Base-by-base conservation (phyloP, 2,113 vertebrate genomes). In the Trogon melanurus region DNA sequence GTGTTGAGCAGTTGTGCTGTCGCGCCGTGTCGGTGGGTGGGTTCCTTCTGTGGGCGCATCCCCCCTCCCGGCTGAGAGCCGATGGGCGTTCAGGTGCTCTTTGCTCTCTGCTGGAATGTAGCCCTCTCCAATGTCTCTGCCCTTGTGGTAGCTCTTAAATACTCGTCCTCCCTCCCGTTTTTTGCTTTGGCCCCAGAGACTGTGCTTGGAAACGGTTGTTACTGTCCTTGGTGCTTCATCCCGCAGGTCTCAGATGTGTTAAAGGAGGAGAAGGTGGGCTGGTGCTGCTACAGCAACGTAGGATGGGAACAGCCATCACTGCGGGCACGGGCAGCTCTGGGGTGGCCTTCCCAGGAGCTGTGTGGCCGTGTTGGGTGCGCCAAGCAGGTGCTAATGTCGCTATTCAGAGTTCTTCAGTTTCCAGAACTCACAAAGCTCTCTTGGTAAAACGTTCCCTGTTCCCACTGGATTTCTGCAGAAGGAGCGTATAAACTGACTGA, bases 381-480 rank as follows among this genome's bases (percentile, higher is more conserved):
- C 41, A 32, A 53, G 47, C 47, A 62, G 64, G 53, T 60, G 29
- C 56, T 62, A 16, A 64, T 34, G 44, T 16, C 0, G 0, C 38
- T 80, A 15, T 83, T 85, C 3, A n/a, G 9, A 88, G 80, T 9
- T 79, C 41, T 92, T 25, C 76, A 76, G 30, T 78, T 86, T 38
- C 65, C 71, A 53, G 91, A 94, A 75, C 61, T 86, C 60, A 38
- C 38, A 54, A 92, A 86, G 44, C 73, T 85, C 47, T 88, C 60
- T 76, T 70, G 79, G 51, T 91, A 71, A 74, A 91, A 74, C 2
- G 2, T 78, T 88, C 13, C 45, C 38, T 88, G 62, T 84, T 86
- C 86, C 69, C 34, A 30, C 38, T 71, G 96, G 83, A 80, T 88
- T 72, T 92, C 79, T 78, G 73, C 83, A 67, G 83, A 38, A 81